Conservation (phyloP, 2,797 vertebrate genomes). For the Spheniscus humboldti region DNA sequence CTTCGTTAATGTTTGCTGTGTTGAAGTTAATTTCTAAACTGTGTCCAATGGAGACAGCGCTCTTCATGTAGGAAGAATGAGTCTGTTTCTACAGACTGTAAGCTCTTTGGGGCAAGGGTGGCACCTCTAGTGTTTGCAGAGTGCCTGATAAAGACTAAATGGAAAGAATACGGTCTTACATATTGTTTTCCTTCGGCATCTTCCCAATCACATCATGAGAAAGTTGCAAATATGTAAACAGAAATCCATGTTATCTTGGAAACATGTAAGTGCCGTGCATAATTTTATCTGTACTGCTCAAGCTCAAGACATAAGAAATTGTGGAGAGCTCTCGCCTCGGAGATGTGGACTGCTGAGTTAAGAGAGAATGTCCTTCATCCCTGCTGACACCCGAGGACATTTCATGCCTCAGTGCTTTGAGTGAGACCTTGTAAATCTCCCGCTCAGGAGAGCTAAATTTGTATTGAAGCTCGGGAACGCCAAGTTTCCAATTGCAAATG, state of each 20-base stretch:
- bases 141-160: not conserved
- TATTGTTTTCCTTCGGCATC: not conserved
- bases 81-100: not conserved
- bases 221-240: not conserved
- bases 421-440: not conserved
- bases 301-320: not conserved
- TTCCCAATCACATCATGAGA: not conserved
- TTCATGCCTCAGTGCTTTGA: not conserved
- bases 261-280: not conserved
- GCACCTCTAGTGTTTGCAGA: not conserved
- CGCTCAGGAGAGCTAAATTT: not conserved
- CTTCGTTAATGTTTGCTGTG: not conserved
- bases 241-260: not conserved
- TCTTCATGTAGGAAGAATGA: not conserved
- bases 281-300: not conserved
- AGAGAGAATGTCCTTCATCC: not conserved
- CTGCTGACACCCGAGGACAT: not conserved
- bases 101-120: not conserved
- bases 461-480: not conserved
- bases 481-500: not conserved
- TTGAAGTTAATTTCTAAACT: not conserved
- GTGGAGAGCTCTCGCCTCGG: not conserved
- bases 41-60: not conserved
- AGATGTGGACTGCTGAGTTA: not conserved
- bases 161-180: not conserved